phyloP scores from a whole-genome alignment of 2,888 invertebrate species.

The Cacoxenus indagator region DNA sequence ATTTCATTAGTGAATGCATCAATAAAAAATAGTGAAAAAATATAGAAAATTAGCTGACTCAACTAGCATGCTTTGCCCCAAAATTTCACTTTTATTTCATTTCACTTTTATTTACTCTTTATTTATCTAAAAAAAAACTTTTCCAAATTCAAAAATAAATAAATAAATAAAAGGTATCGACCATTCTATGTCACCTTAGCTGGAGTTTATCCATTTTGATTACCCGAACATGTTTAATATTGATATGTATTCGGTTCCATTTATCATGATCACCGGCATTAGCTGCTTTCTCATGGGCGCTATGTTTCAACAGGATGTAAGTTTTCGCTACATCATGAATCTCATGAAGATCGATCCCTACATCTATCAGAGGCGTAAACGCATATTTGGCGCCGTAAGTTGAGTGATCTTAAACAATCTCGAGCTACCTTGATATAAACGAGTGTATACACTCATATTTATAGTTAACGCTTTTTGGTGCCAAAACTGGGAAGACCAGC shows the following conservation, averaged over 20 bases:
- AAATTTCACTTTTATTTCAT: background rate
- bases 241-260: background rate
- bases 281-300: constrained; percentile 44
- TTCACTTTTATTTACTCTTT: too few species aligned
- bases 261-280: constrained; percentile 37
- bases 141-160: background rate
- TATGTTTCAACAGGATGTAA: constrained; percentile 43
- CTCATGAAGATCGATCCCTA: constrained; percentile 45
- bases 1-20: constrained; percentile 28
- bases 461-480: background rate
- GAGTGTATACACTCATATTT: too few species aligned
- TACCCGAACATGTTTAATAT: background rate
- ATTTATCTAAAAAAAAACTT: too few species aligned
- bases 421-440: background rate
- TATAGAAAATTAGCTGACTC: too few species aligned
- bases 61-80: background rate
- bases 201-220: too few species aligned
- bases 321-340: constrained; percentile 37
- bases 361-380: constrained; percentile 36
- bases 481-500: background rate
- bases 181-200: too few species aligned
- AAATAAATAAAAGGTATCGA: background rate
- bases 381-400: constrained; percentile 46
- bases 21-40: background rate
- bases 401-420: background rate